These are phyloP conservation scores for Tapera naevia DNA, from an alignment of 2,797 vertebrate genomes.

Conservation along the genomic window DNA sequence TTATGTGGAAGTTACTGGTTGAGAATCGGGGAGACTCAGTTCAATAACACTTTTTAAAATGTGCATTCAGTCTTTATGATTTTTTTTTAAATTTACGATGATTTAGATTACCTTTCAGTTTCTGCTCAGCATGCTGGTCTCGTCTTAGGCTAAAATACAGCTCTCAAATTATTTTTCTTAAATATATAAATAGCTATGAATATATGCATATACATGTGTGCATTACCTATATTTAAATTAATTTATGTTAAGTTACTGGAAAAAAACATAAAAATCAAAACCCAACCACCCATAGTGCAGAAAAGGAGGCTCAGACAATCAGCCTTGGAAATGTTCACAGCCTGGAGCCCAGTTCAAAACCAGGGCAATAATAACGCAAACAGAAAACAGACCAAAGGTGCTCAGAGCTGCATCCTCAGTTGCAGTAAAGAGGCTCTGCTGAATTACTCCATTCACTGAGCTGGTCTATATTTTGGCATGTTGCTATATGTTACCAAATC, in stretches of 20 bases:
- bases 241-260: neutral
- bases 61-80: neutral
- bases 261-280: neutral
- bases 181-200: neutral
- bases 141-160: neutral
- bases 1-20: neutral
- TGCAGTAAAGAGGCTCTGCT: neutral
- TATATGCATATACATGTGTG: neutral
- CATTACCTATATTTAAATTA: neutral
- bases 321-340: neutral
- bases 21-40: neutral
- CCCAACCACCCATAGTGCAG: neutral
- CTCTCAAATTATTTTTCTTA: fast-evolving
- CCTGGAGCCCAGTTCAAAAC: neutral
- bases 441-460: neutral
- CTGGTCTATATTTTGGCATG: neutral
- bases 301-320: neutral
- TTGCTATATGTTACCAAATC: neutral
- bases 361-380: neutral
- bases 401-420: neutral
- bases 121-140: neutral
- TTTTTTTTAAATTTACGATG: neutral
- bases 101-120: neutral
- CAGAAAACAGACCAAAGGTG: neutral
- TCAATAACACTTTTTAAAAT: neutral